Evolutionary conservation across 2,113 vertebrate species (phyloP).

Genomic region (Pollimyrus isidori): DNA sequence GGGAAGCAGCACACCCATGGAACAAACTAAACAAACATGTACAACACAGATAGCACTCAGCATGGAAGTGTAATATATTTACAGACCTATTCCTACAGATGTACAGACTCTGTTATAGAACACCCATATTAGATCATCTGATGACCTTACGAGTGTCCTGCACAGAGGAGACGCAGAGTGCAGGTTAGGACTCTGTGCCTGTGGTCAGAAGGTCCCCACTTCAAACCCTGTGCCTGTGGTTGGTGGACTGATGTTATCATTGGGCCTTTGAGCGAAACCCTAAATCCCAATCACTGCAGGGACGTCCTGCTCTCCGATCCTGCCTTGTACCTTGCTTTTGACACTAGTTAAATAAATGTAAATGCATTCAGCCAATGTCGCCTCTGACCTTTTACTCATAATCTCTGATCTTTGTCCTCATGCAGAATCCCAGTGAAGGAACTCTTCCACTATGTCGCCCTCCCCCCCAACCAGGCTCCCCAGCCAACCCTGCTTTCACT

Average conservation of each 20-base stretch:
- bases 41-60: background rate
- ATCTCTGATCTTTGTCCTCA: background rate
- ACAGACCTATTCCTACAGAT: background rate
- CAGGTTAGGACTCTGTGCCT: background rate
- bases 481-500: background rate
- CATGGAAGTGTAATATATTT: background rate
- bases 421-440: background rate
- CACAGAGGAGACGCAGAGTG: background rate
- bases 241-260: background rate
- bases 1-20: background rate
- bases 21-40: background rate
- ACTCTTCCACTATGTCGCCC: background rate
- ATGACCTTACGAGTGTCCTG: background rate
- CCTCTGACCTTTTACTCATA: background rate
- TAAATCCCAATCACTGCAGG: background rate
- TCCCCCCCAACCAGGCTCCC: background rate
- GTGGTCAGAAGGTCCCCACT: background rate
- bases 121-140: background rate
- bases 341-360: background rate
- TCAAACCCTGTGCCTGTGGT: background rate
- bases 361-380: background rate
- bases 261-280: background rate
- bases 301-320: background rate
- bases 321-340: background rate
- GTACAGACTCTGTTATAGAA: background rate